Conservation (phyloP, 2,888 invertebrate genomes). For the Eugnorisma glareosa region DNA sequence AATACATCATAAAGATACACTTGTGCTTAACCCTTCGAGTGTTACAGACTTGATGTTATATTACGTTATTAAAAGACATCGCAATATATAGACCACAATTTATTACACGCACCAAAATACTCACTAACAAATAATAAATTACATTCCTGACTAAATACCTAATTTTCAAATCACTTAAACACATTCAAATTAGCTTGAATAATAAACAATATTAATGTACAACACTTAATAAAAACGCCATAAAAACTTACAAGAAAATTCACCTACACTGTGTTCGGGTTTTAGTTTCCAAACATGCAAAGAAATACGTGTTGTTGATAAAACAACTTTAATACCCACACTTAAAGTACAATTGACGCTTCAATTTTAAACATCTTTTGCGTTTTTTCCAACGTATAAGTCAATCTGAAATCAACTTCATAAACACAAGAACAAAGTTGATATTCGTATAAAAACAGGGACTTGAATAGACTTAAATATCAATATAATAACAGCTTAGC, state of each 20-base stretch:
- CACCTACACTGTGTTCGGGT: slow-evolving; percentile 27
- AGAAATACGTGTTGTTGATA: not conserved
- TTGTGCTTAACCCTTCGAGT: not conserved
- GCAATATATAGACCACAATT: not conserved
- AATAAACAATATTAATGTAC: slow-evolving; percentile 47
- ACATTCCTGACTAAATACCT: slow-evolving; percentile 18
- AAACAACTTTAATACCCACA: not conserved
- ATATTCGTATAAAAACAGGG: not conserved
- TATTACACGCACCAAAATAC: not conserved
- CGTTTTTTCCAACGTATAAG: not conserved
- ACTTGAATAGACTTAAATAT: slow-evolving; percentile 58
- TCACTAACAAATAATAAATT: slow-evolving; percentile 11
- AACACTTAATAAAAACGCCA: slow-evolving; percentile 49
- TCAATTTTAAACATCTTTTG: not conserved
- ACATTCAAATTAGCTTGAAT: slow-evolving; percentile 46
- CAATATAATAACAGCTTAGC: slow-evolving; percentile 71
- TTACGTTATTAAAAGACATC: not conserved
- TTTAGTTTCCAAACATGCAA: not conserved
- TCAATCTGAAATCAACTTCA: not conserved
- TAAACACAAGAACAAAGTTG: not conserved
- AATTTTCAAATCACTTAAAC: slow-evolving; percentile 40
- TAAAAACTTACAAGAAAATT: slow-evolving; percentile 48
- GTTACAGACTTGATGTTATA: not conserved
- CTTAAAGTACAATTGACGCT: not conserved
- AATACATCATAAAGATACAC: not conserved